Evolutionary conservation across 2,113 vertebrate genomes (phyloP).

Genomic region (Ifrita kowaldi): DNA sequence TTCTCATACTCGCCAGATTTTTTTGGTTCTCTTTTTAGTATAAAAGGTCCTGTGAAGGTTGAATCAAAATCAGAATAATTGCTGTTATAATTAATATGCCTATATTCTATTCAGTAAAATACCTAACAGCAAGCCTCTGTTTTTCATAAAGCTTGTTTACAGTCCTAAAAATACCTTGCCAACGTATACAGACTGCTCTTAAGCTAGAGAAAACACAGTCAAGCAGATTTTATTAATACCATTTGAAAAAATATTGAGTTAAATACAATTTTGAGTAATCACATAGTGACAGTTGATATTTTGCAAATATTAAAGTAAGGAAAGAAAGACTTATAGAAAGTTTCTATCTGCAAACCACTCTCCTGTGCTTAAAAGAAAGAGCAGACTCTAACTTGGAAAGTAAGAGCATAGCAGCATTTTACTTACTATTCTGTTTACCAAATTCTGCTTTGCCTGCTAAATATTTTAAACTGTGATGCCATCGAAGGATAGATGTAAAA

Average conservation of each 20-base stretch:
- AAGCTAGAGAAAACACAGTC: background rate
- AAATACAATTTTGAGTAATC: background rate
- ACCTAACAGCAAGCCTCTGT: background rate
- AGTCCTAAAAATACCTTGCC: background rate
- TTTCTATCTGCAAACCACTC: background rate
- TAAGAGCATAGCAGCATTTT: background rate
- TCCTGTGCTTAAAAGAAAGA: background rate
- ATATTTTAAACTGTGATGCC: background rate
- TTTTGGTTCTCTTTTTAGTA: background rate
- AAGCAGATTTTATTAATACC: background rate
- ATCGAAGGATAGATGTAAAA: background rate
- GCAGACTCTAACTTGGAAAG: background rate
- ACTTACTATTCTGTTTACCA: background rate
- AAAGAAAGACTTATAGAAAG: background rate
- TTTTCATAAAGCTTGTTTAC: background rate
- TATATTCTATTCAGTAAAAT: background rate
- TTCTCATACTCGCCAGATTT: background rate
- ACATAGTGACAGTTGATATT: background rate
- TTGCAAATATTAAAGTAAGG: background rate
- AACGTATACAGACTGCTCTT: background rate
- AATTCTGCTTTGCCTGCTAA: background rate
- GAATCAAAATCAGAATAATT: background rate
- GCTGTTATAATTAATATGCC: background rate
- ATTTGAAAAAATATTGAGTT: background rate
- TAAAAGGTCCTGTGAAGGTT: background rate